Conservation (phyloP, 2,113 vertebrate species). For the Phasianus colchicus region DNA sequence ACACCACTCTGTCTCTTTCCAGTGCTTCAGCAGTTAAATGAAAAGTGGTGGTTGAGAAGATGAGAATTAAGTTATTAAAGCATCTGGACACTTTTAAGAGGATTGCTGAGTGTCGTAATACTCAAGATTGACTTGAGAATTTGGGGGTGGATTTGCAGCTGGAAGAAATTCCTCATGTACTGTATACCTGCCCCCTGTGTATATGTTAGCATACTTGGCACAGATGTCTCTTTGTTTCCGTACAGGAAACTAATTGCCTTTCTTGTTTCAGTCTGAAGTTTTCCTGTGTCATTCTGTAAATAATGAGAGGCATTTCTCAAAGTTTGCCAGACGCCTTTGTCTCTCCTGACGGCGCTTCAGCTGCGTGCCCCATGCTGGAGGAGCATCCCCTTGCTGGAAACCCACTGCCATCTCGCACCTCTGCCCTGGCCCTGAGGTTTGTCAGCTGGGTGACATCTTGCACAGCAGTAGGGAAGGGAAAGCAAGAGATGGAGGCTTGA, state of each 20-base stretch:
- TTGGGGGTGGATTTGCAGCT: conserved; percentile 70
- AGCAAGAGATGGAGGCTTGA: background rate
- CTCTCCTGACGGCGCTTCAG: conserved; percentile 38
- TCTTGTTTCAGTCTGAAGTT: conserved; percentile 76
- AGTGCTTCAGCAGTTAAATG: conserved; percentile 65
- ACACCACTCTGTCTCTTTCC: conserved; percentile 8
- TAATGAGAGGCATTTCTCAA: conserved; percentile 71
- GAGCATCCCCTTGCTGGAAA: background rate
- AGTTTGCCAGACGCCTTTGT: conserved; percentile 66
- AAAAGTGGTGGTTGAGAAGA: conserved; percentile 40
- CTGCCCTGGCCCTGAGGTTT: background rate
- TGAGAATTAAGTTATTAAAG: conserved; percentile 66
- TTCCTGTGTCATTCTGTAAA: conserved; percentile 67
- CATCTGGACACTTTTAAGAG: conserved; percentile 64
- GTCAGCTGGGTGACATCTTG: background rate
- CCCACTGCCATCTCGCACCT: background rate
- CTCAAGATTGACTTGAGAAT: conserved; percentile 65
- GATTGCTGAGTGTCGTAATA: conserved; percentile 56
- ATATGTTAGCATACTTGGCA: conserved; percentile 73
- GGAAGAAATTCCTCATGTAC: conserved; percentile 71
- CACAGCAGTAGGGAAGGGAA: background rate
- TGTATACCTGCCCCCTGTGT: conserved; percentile 74
- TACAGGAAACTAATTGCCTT: conserved; percentile 78
- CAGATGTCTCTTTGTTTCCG: conserved; percentile 82
- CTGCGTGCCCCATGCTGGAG: background rate